A percentile compares a stretch with the other conserved stretches of the same genome.
phyloP scores from a whole-genome alignment of 2,113 vertebrate species.

The Plectropomus leopardus region DNA sequence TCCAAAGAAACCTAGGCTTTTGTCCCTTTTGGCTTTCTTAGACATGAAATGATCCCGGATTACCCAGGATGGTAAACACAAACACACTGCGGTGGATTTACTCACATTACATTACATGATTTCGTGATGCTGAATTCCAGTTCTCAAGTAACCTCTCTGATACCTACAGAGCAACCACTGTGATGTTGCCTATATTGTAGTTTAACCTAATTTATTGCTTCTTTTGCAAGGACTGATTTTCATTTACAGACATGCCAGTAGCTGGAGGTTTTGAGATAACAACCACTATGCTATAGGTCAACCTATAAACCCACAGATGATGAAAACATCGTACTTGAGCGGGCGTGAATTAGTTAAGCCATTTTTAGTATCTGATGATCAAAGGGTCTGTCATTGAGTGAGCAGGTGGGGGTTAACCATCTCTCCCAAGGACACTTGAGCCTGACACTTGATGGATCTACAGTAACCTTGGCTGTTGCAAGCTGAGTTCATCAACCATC shows the following conservation, averaged over 20 bases:
- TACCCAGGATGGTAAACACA: background rate
- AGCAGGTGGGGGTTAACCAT: slow-evolving; percentile 23
- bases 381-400: slow-evolving; percentile 10
- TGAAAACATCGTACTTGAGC: background rate
- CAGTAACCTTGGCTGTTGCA: slow-evolving; percentile 9
- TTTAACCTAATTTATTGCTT: background rate
- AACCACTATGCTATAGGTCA: background rate
- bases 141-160: background rate
- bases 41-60: background rate
- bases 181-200: background rate
- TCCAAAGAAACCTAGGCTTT: background rate
- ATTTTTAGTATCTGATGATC: slow-evolving; percentile 1
- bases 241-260: background rate
- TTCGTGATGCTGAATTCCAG: background rate
- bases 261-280: background rate
- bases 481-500: background rate
- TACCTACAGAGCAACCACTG: no score
- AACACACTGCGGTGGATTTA: background rate
- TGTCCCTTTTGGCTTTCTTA: background rate
- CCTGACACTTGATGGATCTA: slow-evolving; percentile 13
- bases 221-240: background rate
- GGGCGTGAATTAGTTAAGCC: slow-evolving; percentile 8
- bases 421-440: slow-evolving; percentile 22
- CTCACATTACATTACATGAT: background rate
- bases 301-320: background rate